These are phyloP conservation scores for Balaenoptera acutorostrata DNA, from an alignment of 2,113 vertebrate genomes.

Conservation along the genomic window DNA sequence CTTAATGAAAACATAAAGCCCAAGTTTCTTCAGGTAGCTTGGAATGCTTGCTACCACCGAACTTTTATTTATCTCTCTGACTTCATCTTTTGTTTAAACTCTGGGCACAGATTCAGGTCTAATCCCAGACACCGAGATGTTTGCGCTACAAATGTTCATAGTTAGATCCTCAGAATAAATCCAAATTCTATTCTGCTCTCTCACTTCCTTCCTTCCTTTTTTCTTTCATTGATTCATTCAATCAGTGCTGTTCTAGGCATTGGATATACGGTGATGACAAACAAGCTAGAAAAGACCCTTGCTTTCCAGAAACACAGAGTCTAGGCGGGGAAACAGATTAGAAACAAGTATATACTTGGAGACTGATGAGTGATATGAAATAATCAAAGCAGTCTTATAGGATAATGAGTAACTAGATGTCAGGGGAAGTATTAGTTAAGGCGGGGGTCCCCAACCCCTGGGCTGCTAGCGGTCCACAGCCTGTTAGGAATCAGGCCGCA, in stretches of 20 bases:
- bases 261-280: neutral
- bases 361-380: neutral
- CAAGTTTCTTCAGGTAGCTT: neutral
- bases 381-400: neutral
- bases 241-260: neutral
- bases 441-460: too few relatives aligned
- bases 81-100: neutral
- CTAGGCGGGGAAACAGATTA: neutral
- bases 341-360: neutral
- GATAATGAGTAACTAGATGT: neutral
- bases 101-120: neutral
- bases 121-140: neutral
- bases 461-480: too few relatives aligned
- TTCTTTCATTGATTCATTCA: neutral
- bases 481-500: too few relatives aligned
- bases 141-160: neutral
- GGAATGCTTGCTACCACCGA: neutral
- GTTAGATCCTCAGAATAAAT: neutral
- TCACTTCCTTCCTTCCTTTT: neutral
- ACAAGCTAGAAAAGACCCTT: neutral
- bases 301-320: neutral
- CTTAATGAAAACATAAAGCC: neutral
- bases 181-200: neutral
- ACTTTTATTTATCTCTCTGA: neutral
- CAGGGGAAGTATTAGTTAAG: neutral